Conservation (phyloP, 92 coral and sea anemone genomes). For the Micromussa lordhowensis region DNA sequence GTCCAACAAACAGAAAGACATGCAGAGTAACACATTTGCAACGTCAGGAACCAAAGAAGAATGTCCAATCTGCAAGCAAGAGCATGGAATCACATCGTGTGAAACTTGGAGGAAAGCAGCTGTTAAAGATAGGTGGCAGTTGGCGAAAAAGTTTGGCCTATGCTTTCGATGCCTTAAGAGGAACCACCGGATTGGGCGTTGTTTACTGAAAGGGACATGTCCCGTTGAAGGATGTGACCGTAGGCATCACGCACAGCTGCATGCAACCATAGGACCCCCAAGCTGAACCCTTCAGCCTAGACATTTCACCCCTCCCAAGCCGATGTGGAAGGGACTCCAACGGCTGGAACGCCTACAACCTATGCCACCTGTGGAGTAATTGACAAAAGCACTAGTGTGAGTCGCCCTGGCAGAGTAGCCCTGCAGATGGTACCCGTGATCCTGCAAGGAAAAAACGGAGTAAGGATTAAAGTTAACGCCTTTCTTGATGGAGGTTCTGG, state of each 20-base stretch:
- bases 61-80: slow-evolving; percentile 12
- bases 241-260: slow-evolving; percentile 3
- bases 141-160: neutral
- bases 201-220: slow-evolving; percentile 15
- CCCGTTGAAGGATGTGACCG: neutral
- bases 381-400: neutral
- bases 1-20: neutral
- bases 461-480: slow-evolving; percentile 23
- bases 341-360: neutral
- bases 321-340: neutral
- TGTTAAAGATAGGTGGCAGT: neutral
- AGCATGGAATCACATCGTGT: neutral
- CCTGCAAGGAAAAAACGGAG: slow-evolving; percentile 23
- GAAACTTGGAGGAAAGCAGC: slow-evolving; percentile 23
- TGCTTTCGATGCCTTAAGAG: slow-evolving; percentile 6
- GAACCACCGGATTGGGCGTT: neutral
- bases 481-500: too few relatives aligned
- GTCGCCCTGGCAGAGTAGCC: neutral
- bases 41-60: slow-evolving; percentile 4
- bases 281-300: neutral
- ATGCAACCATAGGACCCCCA: neutral
- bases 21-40: neutral
- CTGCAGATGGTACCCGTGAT: slow-evolving; percentile 43
- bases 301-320: slow-evolving; percentile 10
- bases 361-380: neutral